These are phyloP conservation scores for Neolamprologus brichardi DNA, from an alignment of 2,113 vertebrate genomes.

Conservation along the genomic window DNA sequence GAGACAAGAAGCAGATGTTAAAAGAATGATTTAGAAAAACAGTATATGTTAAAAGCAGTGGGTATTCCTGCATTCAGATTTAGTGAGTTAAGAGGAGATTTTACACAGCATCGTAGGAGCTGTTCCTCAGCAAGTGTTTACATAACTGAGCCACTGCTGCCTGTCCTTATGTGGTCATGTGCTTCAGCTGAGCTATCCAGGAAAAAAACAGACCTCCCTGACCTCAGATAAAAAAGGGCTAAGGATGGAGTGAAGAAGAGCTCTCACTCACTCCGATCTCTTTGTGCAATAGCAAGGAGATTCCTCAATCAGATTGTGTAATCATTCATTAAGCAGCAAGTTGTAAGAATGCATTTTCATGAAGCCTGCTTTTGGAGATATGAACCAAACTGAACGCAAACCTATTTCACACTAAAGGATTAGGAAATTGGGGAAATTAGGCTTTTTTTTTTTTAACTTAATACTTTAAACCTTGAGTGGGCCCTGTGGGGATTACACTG, in stretches of 20 bases:
- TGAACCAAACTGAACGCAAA: not conserved
- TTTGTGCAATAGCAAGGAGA: not conserved
- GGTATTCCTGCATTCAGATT: conserved; percentile 4
- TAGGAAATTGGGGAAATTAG: conserved; percentile 9
- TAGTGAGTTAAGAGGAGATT: not conserved
- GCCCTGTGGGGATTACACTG: not conserved
- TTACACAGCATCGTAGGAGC: conserved; percentile 33
- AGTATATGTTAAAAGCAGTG: conserved; percentile 3
- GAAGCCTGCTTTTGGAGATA: not conserved
- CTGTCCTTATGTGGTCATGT: conserved; percentile 77
- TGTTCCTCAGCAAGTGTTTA: conserved; percentile 64
- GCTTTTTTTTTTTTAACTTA: not conserved
- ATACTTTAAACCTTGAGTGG: not conserved
- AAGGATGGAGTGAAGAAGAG: conserved; percentile 33
- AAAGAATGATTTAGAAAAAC: not conserved
- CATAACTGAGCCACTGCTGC: conserved; percentile 52
- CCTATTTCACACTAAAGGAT: conserved; percentile 27
- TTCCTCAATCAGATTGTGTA: not conserved
- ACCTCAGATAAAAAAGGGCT: conserved; percentile 1
- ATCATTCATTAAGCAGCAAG: not conserved
- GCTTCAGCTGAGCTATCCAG: conserved; percentile 46
- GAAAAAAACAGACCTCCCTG: conserved; percentile 41
- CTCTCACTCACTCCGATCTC: not conserved
- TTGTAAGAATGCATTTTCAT: not conserved
- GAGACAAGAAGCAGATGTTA: conserved; percentile 21